Percentiles rank a stretch among this genome's conserved stretches.
Conservation (phyloP, 2,797 vertebrate genomes). For the Characodon lateralis region DNA sequence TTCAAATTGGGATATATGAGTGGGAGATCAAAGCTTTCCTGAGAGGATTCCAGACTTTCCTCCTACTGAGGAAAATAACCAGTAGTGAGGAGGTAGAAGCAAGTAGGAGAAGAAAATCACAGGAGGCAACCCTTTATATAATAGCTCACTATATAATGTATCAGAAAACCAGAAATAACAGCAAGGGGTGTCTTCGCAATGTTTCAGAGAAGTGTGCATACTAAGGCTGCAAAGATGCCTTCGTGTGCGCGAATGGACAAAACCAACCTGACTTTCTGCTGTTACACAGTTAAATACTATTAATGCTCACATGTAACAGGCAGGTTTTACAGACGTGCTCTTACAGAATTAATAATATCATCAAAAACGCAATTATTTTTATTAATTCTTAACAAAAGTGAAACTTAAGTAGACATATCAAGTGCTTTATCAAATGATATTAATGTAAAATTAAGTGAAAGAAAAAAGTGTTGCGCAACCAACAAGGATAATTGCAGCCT, state of each 20-base stretch:
- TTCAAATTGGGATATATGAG: constrained; percentile 20
- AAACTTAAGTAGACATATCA: background rate
- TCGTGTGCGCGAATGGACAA: constrained; percentile 4
- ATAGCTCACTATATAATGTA: constrained; percentile 70
- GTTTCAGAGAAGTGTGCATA: constrained; percentile 37
- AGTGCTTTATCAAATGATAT: background rate
- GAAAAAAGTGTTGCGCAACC: background rate
- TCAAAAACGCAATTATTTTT: background rate
- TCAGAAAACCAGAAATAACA: constrained; percentile 67
- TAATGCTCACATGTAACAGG: constrained; percentile 23
- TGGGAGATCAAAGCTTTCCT: constrained; percentile 63
- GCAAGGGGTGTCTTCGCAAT: constrained; percentile 61
- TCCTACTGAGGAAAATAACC: constrained; percentile 67
- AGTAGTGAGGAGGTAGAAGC: constrained; percentile 54
- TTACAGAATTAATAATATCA: background rate
- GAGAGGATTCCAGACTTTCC: constrained; percentile 66
- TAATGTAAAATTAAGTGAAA: background rate
- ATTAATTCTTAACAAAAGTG: background rate
- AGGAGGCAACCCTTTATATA: constrained; percentile 69
- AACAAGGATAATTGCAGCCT: background rate
- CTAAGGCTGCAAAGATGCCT: constrained; percentile 51
- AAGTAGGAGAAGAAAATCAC: constrained; percentile 19
- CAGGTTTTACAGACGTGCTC: constrained; percentile 9
- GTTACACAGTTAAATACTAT: constrained; percentile 18
- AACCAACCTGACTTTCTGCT: constrained; percentile 27